Percentiles rank a stretch among this genome's conserved stretches.
These are phyloP conservation scores for Varanus komodoensis DNA, from an alignment of 2,113 vertebrate species.

Conservation along the genomic window DNA sequence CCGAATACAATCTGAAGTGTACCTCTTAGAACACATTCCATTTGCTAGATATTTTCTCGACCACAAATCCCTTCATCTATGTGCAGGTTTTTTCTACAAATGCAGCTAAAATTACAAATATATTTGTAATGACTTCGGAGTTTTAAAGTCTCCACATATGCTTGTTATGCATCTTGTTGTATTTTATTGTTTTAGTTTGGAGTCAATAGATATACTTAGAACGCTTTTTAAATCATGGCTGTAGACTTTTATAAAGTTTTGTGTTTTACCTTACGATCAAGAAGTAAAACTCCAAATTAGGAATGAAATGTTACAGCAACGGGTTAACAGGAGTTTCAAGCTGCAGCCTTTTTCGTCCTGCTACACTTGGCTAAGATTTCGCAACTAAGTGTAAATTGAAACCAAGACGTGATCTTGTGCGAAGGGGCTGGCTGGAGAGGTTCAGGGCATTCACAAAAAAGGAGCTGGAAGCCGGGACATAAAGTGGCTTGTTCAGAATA, in stretches of 20 bases:
- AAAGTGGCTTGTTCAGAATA: no score
- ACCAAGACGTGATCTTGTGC: neutral
- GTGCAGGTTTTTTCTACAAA: no score
- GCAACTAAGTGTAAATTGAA: neutral
- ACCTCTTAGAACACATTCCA: no score
- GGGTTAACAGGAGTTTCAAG: no score
- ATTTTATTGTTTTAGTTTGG: neutral
- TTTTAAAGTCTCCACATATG: neutral
- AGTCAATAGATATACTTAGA: neutral
- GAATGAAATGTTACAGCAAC: neutral
- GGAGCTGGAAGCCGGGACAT: no score
- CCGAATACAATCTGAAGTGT: neutral
- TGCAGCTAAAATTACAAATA: no score
- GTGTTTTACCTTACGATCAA: neutral
- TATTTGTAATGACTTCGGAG: neutral
- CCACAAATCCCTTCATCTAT: no score
- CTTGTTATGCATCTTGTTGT: neutral
- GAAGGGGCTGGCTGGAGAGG: neutral
- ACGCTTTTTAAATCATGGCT: neutral
- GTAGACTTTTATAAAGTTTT: neutral
- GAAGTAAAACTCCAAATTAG: neutral
- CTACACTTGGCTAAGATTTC: neutral
- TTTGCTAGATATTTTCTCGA: no score
- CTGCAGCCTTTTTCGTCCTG: neutral
- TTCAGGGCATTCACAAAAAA: neutral